Evolutionary conservation across 2,113 vertebrate genomes (phyloP), one percentile per base, ranked within the genome.

Genomic region (Menidia beryllina): DNA sequence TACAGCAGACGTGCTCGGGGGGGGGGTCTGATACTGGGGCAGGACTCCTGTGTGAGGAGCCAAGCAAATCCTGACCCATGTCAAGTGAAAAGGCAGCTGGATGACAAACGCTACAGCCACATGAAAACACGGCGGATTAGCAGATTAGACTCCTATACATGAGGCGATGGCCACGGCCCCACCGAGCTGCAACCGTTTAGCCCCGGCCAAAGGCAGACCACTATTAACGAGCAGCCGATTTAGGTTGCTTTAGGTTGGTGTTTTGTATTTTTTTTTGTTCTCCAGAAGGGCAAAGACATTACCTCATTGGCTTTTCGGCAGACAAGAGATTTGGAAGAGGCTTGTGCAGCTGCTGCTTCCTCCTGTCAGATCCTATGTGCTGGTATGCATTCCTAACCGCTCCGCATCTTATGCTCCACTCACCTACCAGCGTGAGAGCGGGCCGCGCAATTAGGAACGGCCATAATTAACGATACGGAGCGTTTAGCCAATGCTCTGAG

Each of bases 71-170:
- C 82, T 83, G 82, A 84, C 75, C 83, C 72, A 78, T 74, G 86
- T 83, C 86, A 84, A 88, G 74, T 43, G 34, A 78, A 83, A 86
- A 84, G 69, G 67, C 77, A 84, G 57, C 73, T 43, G 75, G 62
- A 75, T 79, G 84, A 88, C 81, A 89, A 90, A 90, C 79, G 73
- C 71, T 79, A 24, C 79, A 83, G 48, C 72, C 78, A 81, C 87
- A 89, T 88, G 86, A 87, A 89, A 88, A 90, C 75, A 89, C 48
- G 57, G 60, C 49, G 81, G 84, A 88, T 91, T 87, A 90, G 79
- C 89, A 86, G 90, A 87, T 89, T 79, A 85, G 48, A 77, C 66
- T 11, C 84, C 67, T 79, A 86, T 47, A 65, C 26, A 52, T 14
- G 54, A 72, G 69, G 24, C 58, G 69, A 11, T 73, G 61, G 24